A percentile compares a stretch with the other conserved stretches of the same genome.
Evolutionary conservation across 2,888 invertebrate genomes (phyloP).

Genomic region (Erebia aethiops): DNA sequence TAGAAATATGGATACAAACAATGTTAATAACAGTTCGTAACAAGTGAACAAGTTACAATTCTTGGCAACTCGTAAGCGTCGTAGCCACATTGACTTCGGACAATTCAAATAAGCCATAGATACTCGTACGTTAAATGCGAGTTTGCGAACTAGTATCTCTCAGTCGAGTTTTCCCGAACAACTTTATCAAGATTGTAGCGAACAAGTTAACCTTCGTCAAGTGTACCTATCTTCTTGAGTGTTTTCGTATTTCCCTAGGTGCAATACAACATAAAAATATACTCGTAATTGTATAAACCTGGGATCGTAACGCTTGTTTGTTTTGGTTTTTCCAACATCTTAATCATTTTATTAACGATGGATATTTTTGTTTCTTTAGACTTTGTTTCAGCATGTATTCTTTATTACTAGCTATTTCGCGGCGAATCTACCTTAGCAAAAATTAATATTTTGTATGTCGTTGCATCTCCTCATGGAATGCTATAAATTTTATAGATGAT

Average conservation of each 20-base stretch:
- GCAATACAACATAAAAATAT: slow-evolving; percentile 11
- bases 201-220: slow-evolving; percentile 69
- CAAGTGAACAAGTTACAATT: background rate
- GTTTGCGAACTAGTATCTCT: slow-evolving; percentile 70
- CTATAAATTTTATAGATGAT: no score
- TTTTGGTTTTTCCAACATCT: background rate
- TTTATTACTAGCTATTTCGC: no score
- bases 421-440: no score
- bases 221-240: slow-evolving; percentile 40
- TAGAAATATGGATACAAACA: background rate
- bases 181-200: slow-evolving; percentile 61
- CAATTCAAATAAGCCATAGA: slow-evolving; percentile 72
- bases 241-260: slow-evolving; percentile 32
- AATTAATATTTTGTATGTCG: no score
- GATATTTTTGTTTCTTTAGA: no score
- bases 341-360: background rate
- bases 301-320: background rate
- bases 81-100: slow-evolving; percentile 72
- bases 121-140: slow-evolving; percentile 71
- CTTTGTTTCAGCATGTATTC: no score
- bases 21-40: slow-evolving; percentile 5
- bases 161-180: slow-evolving; percentile 59
- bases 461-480: no score
- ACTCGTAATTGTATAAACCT: background rate
- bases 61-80: slow-evolving; percentile 9